Evolutionary conservation across 1,140 invertebrate species (phyloP).

Genomic region (Drosophila kikkawai): DNA sequence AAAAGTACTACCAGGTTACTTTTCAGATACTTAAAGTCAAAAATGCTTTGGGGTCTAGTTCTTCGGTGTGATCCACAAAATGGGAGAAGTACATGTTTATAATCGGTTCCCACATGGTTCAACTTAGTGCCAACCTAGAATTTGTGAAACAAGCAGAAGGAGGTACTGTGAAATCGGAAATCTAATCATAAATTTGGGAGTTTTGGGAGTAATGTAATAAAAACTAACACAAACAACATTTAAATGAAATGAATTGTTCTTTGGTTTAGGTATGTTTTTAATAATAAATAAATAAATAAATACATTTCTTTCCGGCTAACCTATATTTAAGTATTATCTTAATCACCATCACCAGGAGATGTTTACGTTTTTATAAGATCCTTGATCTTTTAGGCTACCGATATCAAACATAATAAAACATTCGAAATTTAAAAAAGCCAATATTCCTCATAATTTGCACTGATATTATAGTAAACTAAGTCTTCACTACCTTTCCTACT

Average conservation of each 20-base stretch:
- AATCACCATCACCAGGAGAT: too few relatives aligned
- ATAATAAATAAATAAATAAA: too few relatives aligned
- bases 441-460: neutral
- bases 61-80: neutral
- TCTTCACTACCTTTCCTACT: neutral
- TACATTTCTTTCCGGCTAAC: too few relatives aligned
- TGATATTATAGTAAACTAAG: neutral
- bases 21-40: neutral
- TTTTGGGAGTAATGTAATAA: too few relatives aligned
- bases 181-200: neutral
- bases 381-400: too few relatives aligned
- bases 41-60: neutral
- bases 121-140: neutral
- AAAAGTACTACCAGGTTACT: neutral
- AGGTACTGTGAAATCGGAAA: neutral
- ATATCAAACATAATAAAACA: too few relatives aligned
- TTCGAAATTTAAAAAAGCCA: too few relatives aligned
- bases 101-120: neutral
- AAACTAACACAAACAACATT: too few relatives aligned
- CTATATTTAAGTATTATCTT: too few relatives aligned
- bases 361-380: too few relatives aligned
- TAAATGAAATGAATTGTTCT: too few relatives aligned
- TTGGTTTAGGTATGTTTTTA: too few relatives aligned
- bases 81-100: neutral
- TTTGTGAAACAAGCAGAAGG: neutral